Base-by-base conservation (phyloP, 2,797 vertebrate genomes). In the Rhinatrema bivittatum region DNA sequence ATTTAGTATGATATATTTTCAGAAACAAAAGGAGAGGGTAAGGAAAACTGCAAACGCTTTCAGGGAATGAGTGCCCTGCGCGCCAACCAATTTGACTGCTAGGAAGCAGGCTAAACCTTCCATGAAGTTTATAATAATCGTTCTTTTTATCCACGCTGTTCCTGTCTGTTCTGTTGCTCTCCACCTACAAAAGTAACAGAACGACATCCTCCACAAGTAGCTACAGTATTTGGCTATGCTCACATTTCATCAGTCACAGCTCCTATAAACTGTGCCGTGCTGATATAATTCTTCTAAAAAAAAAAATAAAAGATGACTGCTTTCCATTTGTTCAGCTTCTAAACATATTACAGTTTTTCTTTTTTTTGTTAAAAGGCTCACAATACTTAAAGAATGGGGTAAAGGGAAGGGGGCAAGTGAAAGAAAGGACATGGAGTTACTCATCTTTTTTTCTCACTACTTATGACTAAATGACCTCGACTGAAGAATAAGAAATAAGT, bases 401-500 rank as follows among this genome's bases (percentile, higher is more conserved):
- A 62, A 53, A 47, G 49, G 53, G 34, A 52, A 32, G 39, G 51
- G 31, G 35, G 25, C 1, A 19, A 46, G n/a, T n/a, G n/a, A n/a
- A n/a, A n/a, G n/a, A n/a, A n/a, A n/a, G 50, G 26, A 2, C 19
- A 51, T n/a, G n/a, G n/a, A n/a, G n/a, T n/a, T n/a, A n/a, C n/a
- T n/a, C n/a, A n/a, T n/a, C n/a, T n/a, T n/a, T n/a, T n/a, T n/a
- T n/a, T 51, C 65, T 61, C 59, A 60, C 51, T 65, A 60, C 44
- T 59, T 68, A 61, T 29, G 39, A 65, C 53, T 70, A 74, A 72
- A 65, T 56, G 61, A 62, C 52, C 46, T 68, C 51, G 60, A 58
- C 39, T 64, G 42, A 58, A 62, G 50, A 67, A 58, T 60, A 50
- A 68, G 55, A 82, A 84, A 85, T 78, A 86, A 89, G 78, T 85